Conservation (phyloP, 2,797 vertebrate genomes). For the Kryptopterus vitreolus region DNA sequence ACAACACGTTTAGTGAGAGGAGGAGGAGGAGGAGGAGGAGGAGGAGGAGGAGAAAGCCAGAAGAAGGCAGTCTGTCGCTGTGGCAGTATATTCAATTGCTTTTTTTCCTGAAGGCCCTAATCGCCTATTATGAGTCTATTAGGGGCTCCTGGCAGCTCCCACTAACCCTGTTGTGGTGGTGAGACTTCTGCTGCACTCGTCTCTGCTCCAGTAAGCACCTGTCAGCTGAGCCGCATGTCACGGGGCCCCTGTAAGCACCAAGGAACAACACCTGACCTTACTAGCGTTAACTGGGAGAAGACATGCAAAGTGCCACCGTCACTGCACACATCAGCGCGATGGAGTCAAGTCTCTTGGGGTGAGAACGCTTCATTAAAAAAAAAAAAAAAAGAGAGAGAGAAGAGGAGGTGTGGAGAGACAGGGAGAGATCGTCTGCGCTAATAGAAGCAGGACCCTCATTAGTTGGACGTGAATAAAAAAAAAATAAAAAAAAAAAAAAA, state of each 20-base stretch:
- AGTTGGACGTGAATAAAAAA: constrained; percentile 86
- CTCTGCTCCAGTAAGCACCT: constrained; percentile 67
- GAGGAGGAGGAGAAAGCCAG: background rate
- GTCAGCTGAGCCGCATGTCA: constrained; percentile 64
- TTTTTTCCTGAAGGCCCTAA: constrained; percentile 85
- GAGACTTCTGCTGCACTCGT: constrained; percentile 80
- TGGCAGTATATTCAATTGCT: constrained; percentile 53
- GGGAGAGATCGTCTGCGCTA: constrained; percentile 76
- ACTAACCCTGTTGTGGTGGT: constrained; percentile 78
- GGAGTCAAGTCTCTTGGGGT: constrained; percentile 77
- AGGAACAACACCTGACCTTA: constrained; percentile 88
- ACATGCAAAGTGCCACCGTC: constrained; percentile 52
- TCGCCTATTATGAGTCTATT: constrained; percentile 97
- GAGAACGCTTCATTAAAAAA: constrained; percentile 88
- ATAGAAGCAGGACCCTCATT: constrained; percentile 90
- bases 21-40: background rate
- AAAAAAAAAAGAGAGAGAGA: constrained; percentile 40
- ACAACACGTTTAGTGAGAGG: background rate
- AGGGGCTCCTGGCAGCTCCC: constrained; percentile 90
- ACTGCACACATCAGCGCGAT: constrained; percentile 62
- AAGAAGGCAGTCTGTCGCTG: constrained; percentile 16
- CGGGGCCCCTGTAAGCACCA: constrained; percentile 67
- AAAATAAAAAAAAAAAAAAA: too few relatives aligned
- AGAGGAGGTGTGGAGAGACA: constrained; percentile 51
- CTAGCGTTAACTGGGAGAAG: constrained; percentile 80